Conservation (phyloP, 1,140 invertebrate genomes). For the Caenorhabditis remanei region DNA sequence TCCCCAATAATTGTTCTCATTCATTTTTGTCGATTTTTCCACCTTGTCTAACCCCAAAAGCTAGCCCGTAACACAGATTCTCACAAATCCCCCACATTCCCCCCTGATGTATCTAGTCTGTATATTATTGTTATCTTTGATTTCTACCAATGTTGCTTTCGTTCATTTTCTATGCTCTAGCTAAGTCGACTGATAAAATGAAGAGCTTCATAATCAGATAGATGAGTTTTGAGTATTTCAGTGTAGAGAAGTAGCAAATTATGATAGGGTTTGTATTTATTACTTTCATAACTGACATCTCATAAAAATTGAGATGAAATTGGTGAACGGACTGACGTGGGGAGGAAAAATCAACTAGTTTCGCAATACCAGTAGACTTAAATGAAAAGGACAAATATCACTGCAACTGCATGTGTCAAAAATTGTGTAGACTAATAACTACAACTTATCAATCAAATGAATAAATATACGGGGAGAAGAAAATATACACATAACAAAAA, state of each 20-base stretch:
- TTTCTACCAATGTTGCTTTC: conserved; percentile 40
- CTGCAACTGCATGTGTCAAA: neutral
- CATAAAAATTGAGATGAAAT: neutral
- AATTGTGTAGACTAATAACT: neutral
- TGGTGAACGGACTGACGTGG: neutral
- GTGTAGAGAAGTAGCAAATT: neutral
- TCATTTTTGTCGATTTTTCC: neutral
- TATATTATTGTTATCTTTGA: conserved; percentile 55
- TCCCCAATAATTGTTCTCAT: conserved; percentile 24
- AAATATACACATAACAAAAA: conserved; percentile 8
- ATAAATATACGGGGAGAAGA: neutral
- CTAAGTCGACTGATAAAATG: conserved; percentile 40
- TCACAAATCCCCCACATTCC: neutral
- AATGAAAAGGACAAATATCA: conserved; percentile 11
- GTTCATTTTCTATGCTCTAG: conserved; percentile 18
- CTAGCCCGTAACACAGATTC: neutral
- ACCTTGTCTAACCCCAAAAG: neutral
- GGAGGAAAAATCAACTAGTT: conserved; percentile 29
- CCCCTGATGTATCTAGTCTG: conserved; percentile 42
- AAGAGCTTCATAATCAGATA: conserved; percentile 3
- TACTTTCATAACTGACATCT: neutral
- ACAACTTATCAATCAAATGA: conserved; percentile 6
- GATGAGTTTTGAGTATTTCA: neutral
- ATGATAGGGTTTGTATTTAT: neutral
- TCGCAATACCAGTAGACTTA: conserved; percentile 49